phyloP scores from a whole-genome alignment of 2,797 vertebrate genomes.

The Liasis olivaceus region DNA sequence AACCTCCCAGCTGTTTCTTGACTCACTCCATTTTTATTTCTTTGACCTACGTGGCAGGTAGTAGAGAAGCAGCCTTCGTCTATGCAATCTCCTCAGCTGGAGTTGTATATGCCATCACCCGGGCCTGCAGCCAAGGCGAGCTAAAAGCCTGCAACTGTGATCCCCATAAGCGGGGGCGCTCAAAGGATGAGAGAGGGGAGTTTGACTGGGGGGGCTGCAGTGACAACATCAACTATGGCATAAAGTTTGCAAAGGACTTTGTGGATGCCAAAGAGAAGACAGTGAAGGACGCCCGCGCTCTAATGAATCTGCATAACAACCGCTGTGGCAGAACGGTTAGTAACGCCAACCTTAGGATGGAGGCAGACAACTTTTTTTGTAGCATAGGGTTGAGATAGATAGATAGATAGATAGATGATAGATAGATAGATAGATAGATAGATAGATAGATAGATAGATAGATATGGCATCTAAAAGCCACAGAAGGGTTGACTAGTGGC shows the following conservation, averaged over 20 bases:
- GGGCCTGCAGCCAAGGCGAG: conserved; percentile 94
- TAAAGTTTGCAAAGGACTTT: conserved; percentile 93
- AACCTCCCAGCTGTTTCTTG: not conserved
- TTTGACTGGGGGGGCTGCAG: conserved; percentile 99
- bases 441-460: too few relatives aligned
- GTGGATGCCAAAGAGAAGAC: conserved; percentile 94
- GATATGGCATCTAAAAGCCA: not conserved
- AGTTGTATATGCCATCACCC: conserved; percentile 93
- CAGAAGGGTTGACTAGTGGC: not conserved
- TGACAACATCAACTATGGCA: conserved; percentile 95
- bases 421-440: too few relatives aligned
- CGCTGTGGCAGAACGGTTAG: conserved; percentile 96
- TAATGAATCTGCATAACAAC: conserved; percentile 99
- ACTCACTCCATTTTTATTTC: not conserved
- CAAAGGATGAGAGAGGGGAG: conserved; percentile 83
- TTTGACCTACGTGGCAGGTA: conserved; percentile 76
- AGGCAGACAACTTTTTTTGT: not conserved
- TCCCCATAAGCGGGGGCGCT: conserved; percentile 84
- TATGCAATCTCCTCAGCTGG: conserved; percentile 97
- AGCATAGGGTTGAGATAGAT: not conserved
- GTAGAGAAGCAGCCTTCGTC: conserved; percentile 95
- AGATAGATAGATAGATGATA: too few relatives aligned
- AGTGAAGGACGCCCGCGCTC: conserved; percentile 90
- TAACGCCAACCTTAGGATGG: not conserved
- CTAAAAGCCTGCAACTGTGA: conserved; percentile 92